These are phyloP conservation scores for Notodonta dromedarius DNA, from an alignment of 2,888 invertebrate species.

Conservation along the genomic window DNA sequence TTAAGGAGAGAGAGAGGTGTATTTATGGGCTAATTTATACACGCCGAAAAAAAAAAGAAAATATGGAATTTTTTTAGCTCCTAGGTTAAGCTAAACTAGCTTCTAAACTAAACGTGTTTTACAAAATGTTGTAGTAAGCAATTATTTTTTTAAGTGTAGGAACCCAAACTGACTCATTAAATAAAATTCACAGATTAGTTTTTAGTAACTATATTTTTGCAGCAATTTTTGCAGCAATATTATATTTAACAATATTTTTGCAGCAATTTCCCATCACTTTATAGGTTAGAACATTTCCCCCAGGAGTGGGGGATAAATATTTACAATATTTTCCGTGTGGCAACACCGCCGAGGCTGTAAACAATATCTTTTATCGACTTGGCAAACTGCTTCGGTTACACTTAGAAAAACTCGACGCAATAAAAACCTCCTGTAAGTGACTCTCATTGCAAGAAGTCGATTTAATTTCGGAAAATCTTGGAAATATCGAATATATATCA, in stretches of 20 bases:
- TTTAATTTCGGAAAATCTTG: conserved; percentile 5
- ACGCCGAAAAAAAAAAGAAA: background rate
- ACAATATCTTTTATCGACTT: conserved; percentile 75
- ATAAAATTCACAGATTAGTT: too few species aligned
- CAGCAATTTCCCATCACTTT: conserved; percentile 11
- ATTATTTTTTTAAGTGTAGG: too few species aligned
- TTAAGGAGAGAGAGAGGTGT: background rate
- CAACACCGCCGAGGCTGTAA: conserved; percentile 60
- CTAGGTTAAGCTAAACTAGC: too few species aligned
- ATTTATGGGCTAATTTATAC: too few species aligned
- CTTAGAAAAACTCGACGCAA: conserved; percentile 53
- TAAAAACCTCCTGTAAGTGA: conserved; percentile 28
- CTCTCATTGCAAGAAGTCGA: conserved; percentile 25
- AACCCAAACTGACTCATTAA: too few species aligned
- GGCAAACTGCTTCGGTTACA: conserved; percentile 70
- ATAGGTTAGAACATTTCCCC: conserved; percentile 29
- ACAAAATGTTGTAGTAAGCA: too few species aligned
- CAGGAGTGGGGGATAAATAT: conserved; percentile 56
- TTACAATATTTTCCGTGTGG: conserved; percentile 62
- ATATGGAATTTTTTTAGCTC: too few species aligned
- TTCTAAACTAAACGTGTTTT: too few species aligned
- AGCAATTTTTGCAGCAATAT: too few species aligned
- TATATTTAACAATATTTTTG: background rate
- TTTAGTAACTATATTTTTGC: background rate
- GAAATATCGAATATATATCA: too few species aligned